These are phyloP conservation scores for Callimorpha dominula DNA, from an alignment of 2,888 invertebrate genomes.

Conservation along the genomic window DNA sequence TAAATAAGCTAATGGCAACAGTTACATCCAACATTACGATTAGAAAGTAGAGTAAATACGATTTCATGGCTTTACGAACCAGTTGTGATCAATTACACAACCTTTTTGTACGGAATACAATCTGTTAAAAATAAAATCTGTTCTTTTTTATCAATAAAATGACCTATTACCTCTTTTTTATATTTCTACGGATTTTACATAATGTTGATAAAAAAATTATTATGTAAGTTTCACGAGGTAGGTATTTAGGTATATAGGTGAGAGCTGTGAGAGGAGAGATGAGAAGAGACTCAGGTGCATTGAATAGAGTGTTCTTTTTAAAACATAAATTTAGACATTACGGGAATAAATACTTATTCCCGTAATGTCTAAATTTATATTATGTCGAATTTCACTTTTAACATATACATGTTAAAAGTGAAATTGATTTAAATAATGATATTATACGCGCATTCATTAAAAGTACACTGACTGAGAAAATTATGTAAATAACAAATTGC, in stretches of 20 bases:
- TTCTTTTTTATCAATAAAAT: slow-evolving; percentile 31
- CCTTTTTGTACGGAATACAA: slow-evolving; percentile 37
- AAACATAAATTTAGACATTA: background rate
- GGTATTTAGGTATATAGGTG: too few relatives aligned
- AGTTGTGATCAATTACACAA: slow-evolving; percentile 55
- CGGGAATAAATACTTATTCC: too few relatives aligned
- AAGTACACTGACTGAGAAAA: background rate
- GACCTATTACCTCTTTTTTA: slow-evolving; percentile 33
- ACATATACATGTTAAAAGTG: background rate
- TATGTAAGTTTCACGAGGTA: too few relatives aligned
- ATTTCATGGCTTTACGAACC: slow-evolving; percentile 59
- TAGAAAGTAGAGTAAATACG: slow-evolving; percentile 71
- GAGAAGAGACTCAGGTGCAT: background rate
- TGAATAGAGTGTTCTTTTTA: background rate
- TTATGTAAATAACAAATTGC: background rate
- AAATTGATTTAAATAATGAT: background rate
- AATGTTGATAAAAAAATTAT: background rate
- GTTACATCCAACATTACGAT: slow-evolving; percentile 53
- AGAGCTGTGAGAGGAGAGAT: background rate
- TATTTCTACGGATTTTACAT: background rate
- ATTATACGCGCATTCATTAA: background rate
- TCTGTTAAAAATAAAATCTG: slow-evolving; percentile 42
- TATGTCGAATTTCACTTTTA: too few relatives aligned
- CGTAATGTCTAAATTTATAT: too few relatives aligned
- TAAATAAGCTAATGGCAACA: slow-evolving; percentile 30